Base-by-base conservation (phyloP, 2,113 vertebrate species). In the Gavia stellata region DNA sequence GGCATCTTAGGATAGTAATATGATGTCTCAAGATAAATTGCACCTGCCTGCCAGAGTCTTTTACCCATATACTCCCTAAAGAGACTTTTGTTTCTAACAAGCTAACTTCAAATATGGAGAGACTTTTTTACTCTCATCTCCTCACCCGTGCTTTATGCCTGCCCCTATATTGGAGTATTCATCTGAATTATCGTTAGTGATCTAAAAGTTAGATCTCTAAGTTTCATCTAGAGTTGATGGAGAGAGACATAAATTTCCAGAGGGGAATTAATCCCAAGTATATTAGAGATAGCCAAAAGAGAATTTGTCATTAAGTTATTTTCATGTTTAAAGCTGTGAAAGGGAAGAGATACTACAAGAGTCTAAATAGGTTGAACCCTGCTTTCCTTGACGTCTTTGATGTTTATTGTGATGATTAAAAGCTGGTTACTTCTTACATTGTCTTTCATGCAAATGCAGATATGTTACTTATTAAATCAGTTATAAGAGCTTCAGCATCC, bases 1-100 rank as follows among this genome's bases (percentile, higher is more conserved):
- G 81, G 75, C 79, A 79, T 81, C 80, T 93, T 87, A 95, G 75
- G 94, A 84, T 63, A 81, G 75, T 68, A 88, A 67, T 74, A 86
- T 21, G 26, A 49, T 59, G 15, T 86, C 84, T 90, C n/a, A 62
- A 73, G 66, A 53, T 42, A 82, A 86, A 63, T 63, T 61, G 14
- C 56, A 66, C 31, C 3, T 14, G 21, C 33, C 61, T 74, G 42
- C 38, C 34, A 28, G 66, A 75, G 31, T 63, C 44, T 83, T 75
- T 66, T 90, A 31, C 15, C 29, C 20, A 14, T 79, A 12, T 17
- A 34, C 8, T 81, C 10, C 0, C 1, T 38, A 31, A 79, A 68
- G n/a, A 75, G 25, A 23, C 19, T 52, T 81, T 34, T 84, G 9
- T 65, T 96, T 72, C 44, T 68, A 80, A n/a, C 17, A 61, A 28